Percentiles rank a stretch among this genome's conserved stretches.
Conservation (phyloP, 1,140 invertebrate genomes). For the Polyergus mexicanus region DNA sequence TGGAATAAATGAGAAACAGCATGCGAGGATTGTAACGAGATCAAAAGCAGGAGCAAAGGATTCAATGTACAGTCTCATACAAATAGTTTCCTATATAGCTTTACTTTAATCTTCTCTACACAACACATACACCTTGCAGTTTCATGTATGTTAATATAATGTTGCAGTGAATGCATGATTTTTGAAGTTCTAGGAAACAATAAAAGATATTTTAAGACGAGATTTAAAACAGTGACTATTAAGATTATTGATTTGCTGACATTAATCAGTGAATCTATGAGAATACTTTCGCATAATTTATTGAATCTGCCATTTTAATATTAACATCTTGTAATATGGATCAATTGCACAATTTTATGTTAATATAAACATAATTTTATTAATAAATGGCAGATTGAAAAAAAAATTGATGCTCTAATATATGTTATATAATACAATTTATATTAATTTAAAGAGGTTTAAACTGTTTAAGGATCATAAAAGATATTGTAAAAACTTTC, state of each 20-base stretch:
- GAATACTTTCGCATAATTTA: background rate
- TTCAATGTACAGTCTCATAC: slow-evolving; percentile 75
- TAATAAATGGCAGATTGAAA: too few species aligned
- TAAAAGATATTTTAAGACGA: background rate
- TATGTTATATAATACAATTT: too few species aligned
- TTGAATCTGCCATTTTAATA: background rate
- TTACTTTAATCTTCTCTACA: slow-evolving; percentile 68
- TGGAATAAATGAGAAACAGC: slow-evolving; percentile 70
- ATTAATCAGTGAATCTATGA: background rate
- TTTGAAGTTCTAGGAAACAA: background rate
- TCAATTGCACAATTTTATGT: background rate
- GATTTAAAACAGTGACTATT: background rate
- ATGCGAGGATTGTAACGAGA: slow-evolving; percentile 75
- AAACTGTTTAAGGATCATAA: background rate
- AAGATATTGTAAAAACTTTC: background rate
- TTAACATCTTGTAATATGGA: background rate
- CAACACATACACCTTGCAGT: background rate
- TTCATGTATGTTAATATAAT: background rate
- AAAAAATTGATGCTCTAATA: too few species aligned
- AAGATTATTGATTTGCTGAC: background rate
- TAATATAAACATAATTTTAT: too few species aligned
- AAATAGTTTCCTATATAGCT: slow-evolving; percentile 73
- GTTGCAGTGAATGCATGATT: background rate
- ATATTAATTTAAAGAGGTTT: background rate
- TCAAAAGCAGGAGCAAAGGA: slow-evolving; percentile 75